Conservation (phyloP, 2,113 vertebrate species). For the Eidolon helvum region DNA sequence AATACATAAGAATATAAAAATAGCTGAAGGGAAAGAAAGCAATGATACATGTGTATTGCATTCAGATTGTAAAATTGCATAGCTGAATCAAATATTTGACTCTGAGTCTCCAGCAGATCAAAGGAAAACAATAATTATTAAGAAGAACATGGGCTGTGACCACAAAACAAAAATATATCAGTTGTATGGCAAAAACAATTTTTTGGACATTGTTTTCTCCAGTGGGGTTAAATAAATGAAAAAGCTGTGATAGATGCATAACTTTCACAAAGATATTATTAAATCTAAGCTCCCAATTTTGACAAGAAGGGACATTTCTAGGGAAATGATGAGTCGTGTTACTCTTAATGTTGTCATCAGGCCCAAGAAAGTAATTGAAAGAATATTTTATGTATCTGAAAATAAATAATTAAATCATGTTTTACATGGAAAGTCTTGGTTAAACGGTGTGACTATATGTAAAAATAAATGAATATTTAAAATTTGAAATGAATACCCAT, state of each 20-base stretch:
- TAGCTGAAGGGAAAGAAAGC: background rate
- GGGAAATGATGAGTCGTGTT: background rate
- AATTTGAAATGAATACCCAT: background rate
- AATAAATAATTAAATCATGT: background rate
- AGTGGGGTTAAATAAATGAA: background rate
- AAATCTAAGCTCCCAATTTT: background rate
- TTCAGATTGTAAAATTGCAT: background rate
- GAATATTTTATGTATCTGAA: background rate
- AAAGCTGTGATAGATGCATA: background rate
- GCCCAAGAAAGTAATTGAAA: background rate
- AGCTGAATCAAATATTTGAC: background rate
- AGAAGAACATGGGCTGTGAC: background rate
- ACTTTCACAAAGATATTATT: background rate
- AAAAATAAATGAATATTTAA: background rate
- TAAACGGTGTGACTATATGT: background rate
- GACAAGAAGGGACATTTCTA: background rate
- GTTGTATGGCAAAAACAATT: background rate
- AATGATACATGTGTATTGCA: background rate
- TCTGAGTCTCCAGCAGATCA: background rate
- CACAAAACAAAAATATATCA: background rate
- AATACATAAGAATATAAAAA: background rate
- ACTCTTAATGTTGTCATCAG: background rate
- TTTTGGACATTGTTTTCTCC: background rate
- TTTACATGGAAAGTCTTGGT: background rate
- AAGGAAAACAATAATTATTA: background rate